Base-by-base conservation (phyloP, 2,113 vertebrate genomes). In the Orcinus orca region DNA sequence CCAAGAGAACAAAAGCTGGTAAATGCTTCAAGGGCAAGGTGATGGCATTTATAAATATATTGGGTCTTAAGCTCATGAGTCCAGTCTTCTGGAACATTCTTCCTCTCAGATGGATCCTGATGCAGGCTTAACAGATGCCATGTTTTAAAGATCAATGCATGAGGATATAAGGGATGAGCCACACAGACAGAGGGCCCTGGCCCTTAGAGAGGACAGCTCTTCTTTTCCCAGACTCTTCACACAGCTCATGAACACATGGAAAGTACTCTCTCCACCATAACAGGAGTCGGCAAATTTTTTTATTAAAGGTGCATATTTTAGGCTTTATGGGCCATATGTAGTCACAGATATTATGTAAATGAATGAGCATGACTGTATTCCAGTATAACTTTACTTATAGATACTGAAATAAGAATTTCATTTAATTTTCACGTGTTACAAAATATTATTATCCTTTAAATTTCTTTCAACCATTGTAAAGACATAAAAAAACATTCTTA, bases 391-490 rank as follows among this genome's bases (percentile, higher is more conserved):
- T 77, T 62, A 83, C 90, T 73, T 90, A 87, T 0, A 83, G 79
- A 96, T 18, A 50, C 25, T 60, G 47, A 93, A 80, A 85, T 84
- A 11, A 47, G 41, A 88, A 81, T 44, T 90, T 90, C 76, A 91
- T 50, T 88, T 87, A 53, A 86, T 92, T 90, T 95, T 62, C 65
- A 89, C 7, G 23, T 44, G 38, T 93, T 82, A n/a, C 17, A 36
- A 88, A 94, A 80, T 26, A 44, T 9, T 68, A 6, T 31, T 70
- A 18, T 53, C 21, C 58, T 88, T 38, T 47, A 33, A 36, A 4
- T 33, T 50, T 67, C 81, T 89, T 29, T 50, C 31, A 67, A 71
- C 17, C 26, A 44, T 23, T 87, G 92, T 81, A 86, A 68, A 94
- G 88, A 60, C 29, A 2, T 33, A 65, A 92, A 70, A 89, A 44